Evolutionary conservation across 2,797 vertebrate genomes (phyloP), one percentile per base, ranked within the genome.

Genomic region (Limnodromus scolopaceus): DNA sequence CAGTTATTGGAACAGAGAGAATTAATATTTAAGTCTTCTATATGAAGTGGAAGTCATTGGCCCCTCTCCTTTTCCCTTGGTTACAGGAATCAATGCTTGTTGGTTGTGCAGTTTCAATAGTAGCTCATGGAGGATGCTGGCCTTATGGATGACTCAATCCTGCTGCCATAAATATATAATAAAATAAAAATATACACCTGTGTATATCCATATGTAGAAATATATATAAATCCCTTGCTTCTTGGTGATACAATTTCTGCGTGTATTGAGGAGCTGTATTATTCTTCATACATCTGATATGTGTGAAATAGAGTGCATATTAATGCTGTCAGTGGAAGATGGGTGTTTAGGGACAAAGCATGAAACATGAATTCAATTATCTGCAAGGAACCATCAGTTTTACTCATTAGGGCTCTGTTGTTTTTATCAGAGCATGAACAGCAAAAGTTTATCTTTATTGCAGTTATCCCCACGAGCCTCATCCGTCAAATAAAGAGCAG

Each of bases 371-470:
- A 96, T 96, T 97, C 84, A 94, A 77, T 97, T 97, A 95, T 84
- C 66, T 93, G 36, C 61, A 76, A 32, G 64, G 85, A 93, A 96
- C 84, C 94, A 97, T 96, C 72, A 92, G 17, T 97, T 97, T 97
- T 90, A 83, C 51, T 95, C 81, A 86, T 91, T 89, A 84, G 30
- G 70, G n/a, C 27, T 60, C 45, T 89, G 93, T 96, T 98, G 95
- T 97, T 97, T 97, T 97, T 95, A 96, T 97, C 96, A 95, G 72
- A 97, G 80, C 93, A 87, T 78, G 92, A 97, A 87, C 94, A 97
- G 95, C 85, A 97, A 93, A 98, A 97, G 76, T 94, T 96, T 97
- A 79, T 97, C 97, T 96, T 95, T 93, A 94, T 92, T 96, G 96
- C 89, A 94, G 95, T 95, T 93, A 94, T 92, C 83, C 84, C 86